These are phyloP conservation scores for Bilobella aurantiaca DNA, from an alignment of 1,140 invertebrate species.

Conservation along the genomic window DNA sequence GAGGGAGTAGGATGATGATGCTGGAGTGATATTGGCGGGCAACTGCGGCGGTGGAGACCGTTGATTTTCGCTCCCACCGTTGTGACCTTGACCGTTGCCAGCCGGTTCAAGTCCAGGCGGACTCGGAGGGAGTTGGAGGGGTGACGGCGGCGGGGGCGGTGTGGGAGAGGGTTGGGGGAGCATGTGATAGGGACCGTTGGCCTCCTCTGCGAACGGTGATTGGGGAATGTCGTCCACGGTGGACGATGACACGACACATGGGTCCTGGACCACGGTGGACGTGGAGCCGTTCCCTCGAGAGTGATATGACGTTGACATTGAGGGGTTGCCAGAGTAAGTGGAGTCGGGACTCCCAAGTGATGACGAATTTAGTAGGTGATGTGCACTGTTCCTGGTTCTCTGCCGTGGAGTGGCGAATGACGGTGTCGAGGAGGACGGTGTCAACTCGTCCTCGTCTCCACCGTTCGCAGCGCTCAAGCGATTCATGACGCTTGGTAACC, in stretches of 20 bases:
- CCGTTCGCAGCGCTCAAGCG: too few relatives aligned
- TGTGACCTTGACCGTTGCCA: not conserved
- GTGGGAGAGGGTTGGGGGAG: not conserved
- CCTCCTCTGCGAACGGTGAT: slow-evolving; percentile 25
- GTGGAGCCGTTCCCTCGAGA: not conserved
- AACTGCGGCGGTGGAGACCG: not conserved
- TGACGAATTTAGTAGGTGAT: too few relatives aligned
- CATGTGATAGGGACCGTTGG: not conserved
- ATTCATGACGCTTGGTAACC: too few relatives aligned
- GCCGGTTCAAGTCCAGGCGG: not conserved
- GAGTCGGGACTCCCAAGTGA: slow-evolving; percentile 32
- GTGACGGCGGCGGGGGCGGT: not conserved
- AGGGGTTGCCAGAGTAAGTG: slow-evolving; percentile 26
- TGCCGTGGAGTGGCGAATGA: too few relatives aligned
- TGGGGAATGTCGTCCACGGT: slow-evolving; percentile 30
- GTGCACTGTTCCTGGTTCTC: too few relatives aligned
- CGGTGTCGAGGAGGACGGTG: too few relatives aligned
- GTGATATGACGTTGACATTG: slow-evolving; percentile 18
- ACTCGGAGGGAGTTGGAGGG: not conserved
- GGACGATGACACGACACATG: slow-evolving; percentile 32
- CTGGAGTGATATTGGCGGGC: not conserved
- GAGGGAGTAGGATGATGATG: slow-evolving; percentile 6
- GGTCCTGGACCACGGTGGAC: slow-evolving; percentile 2
- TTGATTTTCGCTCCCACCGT: not conserved
- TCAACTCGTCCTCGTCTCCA: too few relatives aligned